These are phyloP conservation scores for Macrobrachium rosenbergii DNA, from an alignment of 1,140 invertebrate species.

Conservation along the genomic window DNA sequence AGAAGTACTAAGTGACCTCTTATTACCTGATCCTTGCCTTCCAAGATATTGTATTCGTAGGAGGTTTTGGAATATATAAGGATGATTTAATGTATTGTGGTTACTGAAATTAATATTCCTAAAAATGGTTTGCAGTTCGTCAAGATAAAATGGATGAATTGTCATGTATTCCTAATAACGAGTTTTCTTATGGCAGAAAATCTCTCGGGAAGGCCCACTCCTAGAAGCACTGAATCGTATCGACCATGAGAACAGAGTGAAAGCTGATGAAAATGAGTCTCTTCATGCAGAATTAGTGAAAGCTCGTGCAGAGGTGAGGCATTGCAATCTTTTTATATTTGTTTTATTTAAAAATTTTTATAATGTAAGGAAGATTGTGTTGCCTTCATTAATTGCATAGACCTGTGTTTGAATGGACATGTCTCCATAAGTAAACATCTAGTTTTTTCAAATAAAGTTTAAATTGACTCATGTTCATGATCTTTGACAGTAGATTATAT, in stretches of 20 bases:
- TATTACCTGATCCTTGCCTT: too few species aligned
- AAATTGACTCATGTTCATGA: too few species aligned
- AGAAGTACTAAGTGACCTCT: too few species aligned
- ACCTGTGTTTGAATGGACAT: neutral
- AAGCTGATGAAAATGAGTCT: conserved; percentile 28
- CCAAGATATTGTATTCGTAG: too few species aligned
- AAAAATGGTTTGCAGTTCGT: too few species aligned
- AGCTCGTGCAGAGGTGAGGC: conserved; percentile 28
- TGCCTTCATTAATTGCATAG: neutral
- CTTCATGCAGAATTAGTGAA: conserved; percentile 41
- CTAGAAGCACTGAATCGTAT: conserved; percentile 41
- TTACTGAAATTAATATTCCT: too few species aligned
- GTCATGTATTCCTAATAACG: too few species aligned
- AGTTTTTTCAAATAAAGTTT: too few species aligned
- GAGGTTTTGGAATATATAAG: too few species aligned
- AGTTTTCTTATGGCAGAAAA: conserved; percentile 24
- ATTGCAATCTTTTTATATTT: neutral
- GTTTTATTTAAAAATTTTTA: neutral
- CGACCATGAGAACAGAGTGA: conserved; percentile 38
- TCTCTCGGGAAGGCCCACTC: conserved; percentile 44
- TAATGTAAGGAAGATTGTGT: neutral
- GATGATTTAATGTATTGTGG: too few species aligned
- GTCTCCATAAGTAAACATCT: neutral
- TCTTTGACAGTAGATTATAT: too few species aligned
- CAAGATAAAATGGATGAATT: too few species aligned